A percentile compares a stretch with the other conserved stretches of the same genome.
Evolutionary conservation across 2,113 vertebrate genomes (phyloP).

Genomic region (Ptilonorhynchus violaceus): DNA sequence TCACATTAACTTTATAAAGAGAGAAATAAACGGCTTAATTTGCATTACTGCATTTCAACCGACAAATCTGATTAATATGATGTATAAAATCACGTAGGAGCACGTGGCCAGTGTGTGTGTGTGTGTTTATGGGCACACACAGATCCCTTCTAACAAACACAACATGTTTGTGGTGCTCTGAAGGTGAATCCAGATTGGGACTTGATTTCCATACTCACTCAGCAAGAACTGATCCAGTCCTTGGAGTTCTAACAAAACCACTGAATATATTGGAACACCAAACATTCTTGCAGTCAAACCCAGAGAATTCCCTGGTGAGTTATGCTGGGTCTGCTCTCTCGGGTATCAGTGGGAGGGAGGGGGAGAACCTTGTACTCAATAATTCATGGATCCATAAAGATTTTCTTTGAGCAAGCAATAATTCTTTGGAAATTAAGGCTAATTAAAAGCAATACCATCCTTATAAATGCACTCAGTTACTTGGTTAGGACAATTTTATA

Average conservation of each 20-base stretch:
- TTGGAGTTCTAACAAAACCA: neutral
- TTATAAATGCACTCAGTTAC: neutral
- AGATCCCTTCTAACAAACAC: neutral
- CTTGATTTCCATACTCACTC: neutral
- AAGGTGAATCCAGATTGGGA: neutral
- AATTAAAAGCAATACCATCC: conserved; percentile 43
- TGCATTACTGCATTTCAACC: neutral
- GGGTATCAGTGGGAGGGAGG: neutral
- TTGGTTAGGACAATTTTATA: neutral
- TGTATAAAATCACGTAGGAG: neutral
- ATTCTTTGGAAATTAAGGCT: conserved; percentile 18
- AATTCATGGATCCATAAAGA: conserved; percentile 19
- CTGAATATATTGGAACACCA: neutral
- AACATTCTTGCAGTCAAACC: neutral
- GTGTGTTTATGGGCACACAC: neutral
- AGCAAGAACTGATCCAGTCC: neutral
- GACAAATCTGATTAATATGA: neutral
- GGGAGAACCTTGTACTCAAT: neutral
- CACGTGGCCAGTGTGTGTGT: neutral
- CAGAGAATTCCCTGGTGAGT: neutral
- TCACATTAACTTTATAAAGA: neutral
- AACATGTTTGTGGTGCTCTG: neutral
- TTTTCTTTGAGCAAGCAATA: neutral
- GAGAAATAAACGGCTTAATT: neutral
- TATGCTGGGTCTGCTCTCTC: neutral